These are phyloP conservation scores for Eledone cirrhosa DNA, from an alignment of 2,888 invertebrate genomes.

Conservation along the genomic window DNA sequence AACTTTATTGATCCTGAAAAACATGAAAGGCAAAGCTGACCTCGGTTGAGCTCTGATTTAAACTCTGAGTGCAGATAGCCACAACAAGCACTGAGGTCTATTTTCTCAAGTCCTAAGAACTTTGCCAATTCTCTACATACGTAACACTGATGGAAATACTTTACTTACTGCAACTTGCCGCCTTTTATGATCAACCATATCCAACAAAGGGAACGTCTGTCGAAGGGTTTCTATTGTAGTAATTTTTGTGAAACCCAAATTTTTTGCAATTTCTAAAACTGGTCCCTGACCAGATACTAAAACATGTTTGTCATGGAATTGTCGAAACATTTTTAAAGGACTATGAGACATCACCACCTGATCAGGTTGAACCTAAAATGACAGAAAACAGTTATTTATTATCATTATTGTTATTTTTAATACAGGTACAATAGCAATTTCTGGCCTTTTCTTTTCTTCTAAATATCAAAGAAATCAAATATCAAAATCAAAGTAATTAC, in stretches of 20 bases:
- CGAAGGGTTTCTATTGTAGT: constrained; percentile 72
- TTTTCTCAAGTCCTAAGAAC: too few species aligned
- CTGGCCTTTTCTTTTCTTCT: too few species aligned
- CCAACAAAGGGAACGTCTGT: constrained; percentile 72
- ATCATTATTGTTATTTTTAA: background rate
- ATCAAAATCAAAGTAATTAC: constrained; percentile 58
- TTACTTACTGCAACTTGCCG: constrained; percentile 63
- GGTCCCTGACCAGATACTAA: constrained; percentile 74
- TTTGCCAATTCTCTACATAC: too few species aligned
- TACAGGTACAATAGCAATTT: background rate
- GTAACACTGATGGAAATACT: too few species aligned
- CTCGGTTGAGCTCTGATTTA: too few species aligned
- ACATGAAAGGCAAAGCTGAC: too few species aligned
- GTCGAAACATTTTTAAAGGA: constrained; percentile 72
- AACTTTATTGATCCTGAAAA: too few species aligned
- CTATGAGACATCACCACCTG: constrained; percentile 77
- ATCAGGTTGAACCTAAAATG: constrained; percentile 69
- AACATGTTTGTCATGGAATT: constrained; percentile 73
- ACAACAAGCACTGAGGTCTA: too few species aligned
- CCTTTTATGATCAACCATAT: constrained; percentile 71
- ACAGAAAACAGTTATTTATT: constrained; percentile 9
- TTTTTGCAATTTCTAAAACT: constrained; percentile 70
- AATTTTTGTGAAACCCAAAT: constrained; percentile 73
- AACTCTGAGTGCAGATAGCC: too few species aligned
- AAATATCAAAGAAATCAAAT: too few species aligned